These are phyloP conservation scores for Anarhynchus alexandrinus DNA, from an alignment of 2,113 vertebrate species.

Conservation along the genomic window DNA sequence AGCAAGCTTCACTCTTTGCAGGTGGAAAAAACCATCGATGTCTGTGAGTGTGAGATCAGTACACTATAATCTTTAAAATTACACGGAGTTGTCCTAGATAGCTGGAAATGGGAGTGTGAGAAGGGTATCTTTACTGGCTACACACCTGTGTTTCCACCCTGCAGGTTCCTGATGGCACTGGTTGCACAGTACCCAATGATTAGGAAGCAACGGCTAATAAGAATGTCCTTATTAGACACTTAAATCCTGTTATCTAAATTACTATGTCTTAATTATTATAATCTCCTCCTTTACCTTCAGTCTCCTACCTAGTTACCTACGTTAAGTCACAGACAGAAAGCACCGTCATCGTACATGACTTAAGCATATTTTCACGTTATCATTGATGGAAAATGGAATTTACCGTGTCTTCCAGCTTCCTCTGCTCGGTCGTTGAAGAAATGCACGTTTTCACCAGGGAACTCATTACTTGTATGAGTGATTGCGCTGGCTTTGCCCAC, in stretches of 20 bases:
- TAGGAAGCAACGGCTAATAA: not conserved
- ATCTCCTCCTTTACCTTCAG: not conserved
- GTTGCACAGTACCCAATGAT: not conserved
- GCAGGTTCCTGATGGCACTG: not conserved
- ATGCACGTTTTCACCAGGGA: not conserved
- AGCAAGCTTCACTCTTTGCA: not conserved
- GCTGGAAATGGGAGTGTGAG: not conserved
- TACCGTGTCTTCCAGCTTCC: not conserved
- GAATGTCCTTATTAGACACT: not conserved
- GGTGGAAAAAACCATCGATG: not conserved
- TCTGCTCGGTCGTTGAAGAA: not conserved
- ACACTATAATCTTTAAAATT: not conserved
- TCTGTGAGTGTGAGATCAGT: not conserved
- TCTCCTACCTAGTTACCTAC: not conserved
- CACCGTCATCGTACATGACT: rapidly evolving
- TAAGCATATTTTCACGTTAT: not conserved
- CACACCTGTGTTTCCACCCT: not conserved
- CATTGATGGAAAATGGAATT: not conserved
- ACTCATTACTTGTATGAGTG: rapidly evolving
- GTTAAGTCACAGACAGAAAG: not conserved
- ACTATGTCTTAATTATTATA: not conserved
- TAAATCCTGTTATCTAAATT: not conserved
- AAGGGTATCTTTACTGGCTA: rapidly evolving
- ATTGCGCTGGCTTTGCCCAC: not conserved
- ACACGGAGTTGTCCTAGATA: rapidly evolving